A percentile compares a stretch with the other conserved stretches of the same genome.
phyloP scores from a whole-genome alignment of 2,113 vertebrate species.

The Struthidea cinerea region DNA sequence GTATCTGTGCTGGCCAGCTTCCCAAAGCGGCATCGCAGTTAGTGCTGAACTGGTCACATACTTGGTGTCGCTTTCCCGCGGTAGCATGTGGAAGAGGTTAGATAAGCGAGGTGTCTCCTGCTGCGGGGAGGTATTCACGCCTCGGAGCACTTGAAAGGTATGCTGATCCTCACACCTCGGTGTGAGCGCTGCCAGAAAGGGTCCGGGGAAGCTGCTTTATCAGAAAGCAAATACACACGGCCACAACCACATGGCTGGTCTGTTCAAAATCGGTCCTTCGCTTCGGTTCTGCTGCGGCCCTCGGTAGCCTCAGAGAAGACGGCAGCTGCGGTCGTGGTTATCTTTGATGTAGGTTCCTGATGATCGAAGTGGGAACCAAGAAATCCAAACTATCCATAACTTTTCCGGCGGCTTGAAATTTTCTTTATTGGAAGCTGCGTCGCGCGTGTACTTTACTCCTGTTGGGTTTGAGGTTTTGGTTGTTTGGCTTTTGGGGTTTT shows the following conservation, averaged over 20 bases:
- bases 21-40: neutral
- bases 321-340: neutral
- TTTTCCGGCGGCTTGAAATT: neutral
- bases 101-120: slow-evolving; percentile 2
- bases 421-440: neutral
- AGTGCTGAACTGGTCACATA: neutral
- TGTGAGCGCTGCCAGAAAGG: neutral
- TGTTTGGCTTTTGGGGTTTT: neutral
- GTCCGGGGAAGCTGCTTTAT: neutral
- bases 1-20: neutral
- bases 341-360: neutral
- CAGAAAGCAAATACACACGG: neutral
- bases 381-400: neutral
- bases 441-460: neutral
- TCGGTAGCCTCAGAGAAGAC: neutral
- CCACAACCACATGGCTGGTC: neutral
- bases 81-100: slow-evolving; percentile 7
- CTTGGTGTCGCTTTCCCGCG: neutral
- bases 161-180: neutral
- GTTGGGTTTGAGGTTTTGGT: neutral
- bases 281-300: neutral
- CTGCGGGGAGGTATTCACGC: neutral
- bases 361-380: neutral
- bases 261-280: neutral
- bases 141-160: neutral